Evolutionary conservation across 2,113 vertebrate species (phyloP), one percentile per base, ranked within the genome.

Genomic region (Leptodactylus fuscus): DNA sequence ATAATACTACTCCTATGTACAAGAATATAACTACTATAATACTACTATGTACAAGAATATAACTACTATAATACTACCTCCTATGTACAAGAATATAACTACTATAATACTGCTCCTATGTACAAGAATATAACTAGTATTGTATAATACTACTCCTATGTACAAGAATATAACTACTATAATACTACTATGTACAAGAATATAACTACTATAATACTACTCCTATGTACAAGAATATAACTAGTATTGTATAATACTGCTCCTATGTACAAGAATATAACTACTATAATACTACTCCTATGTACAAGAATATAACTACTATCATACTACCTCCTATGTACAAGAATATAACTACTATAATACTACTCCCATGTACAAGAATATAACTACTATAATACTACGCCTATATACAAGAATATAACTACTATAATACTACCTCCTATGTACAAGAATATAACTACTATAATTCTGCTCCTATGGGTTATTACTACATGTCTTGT

Each of bases 1-100:
- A 60, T 60, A 60, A 60, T 60, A 60, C 55, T 60, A 24, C n/a
- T 13, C 55, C 55, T 24, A 60, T 60, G 9, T 60, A 60, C 55
- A 60, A 60, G 55, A 60, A 24, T 60, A 60, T 60, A 60, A 60
- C 55, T 60, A 60, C 55, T 60, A 60, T 60, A 60, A 27, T 60
- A 60, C 24, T 60, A 24, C n/a, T 27, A 60, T 60, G 24, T 24
- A 60, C 55, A 60, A 60, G n/a, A 60, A 60, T 60, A 60, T 27
- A 60, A 60, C 55, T 55, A 60, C 55, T 60, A 27, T 60, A 60
- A 60, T 60, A 27, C 55, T 60, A n/a, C 55, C n/a, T n/a, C n/a
- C n/a, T 60, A 24, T 60, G n/a, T 60, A 60, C 55, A 60, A 12
- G 55, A 60, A 60, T 60, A 60, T 60, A 60, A 60, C 55, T 60